phyloP scores from a whole-genome alignment of 2,888 invertebrate species.

The Idaea straminata region DNA sequence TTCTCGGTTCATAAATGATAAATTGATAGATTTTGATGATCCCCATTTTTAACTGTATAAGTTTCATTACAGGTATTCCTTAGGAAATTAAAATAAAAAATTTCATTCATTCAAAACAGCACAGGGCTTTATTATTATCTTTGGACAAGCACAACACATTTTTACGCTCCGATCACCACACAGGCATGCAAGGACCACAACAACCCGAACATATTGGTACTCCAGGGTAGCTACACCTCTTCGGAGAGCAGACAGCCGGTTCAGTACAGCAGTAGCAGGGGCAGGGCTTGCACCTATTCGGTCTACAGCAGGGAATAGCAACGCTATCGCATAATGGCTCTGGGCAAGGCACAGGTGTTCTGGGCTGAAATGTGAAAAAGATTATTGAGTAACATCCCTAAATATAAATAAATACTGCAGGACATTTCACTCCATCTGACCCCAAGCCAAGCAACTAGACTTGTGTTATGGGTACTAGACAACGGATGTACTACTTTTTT shows the following conservation, averaged over 20 bases:
- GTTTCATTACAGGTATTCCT: no score
- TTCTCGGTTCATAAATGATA: no score
- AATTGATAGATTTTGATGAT: no score
- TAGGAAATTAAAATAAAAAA: no score
- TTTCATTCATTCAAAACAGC: neutral
- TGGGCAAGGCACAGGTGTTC: conserved; percentile 45
- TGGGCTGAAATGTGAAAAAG: conserved; percentile 42
- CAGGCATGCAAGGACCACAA: conserved; percentile 71
- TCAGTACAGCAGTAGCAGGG: conserved; percentile 76
- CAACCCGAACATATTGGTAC: conserved; percentile 58
- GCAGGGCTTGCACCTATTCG: conserved; percentile 77
- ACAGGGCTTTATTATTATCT: neutral
- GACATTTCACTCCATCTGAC: neutral
- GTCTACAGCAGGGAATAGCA: conserved; percentile 76
- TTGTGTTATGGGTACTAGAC: no score
- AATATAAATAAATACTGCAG: neutral
- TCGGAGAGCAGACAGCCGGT: conserved; percentile 57
- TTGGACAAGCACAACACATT: neutral
- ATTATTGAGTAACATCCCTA: conserved; percentile 2
- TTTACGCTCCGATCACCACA: conserved; percentile 47
- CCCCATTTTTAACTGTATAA: no score
- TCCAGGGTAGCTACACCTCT: conserved; percentile 69
- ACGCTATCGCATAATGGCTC: conserved; percentile 49
- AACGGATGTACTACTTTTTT: no score
- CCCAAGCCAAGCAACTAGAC: no score